Percentiles rank a stretch among this genome's conserved stretches.
These are phyloP conservation scores for Pegoplata infirma DNA, from an alignment of 2,888 invertebrate species.

Conservation along the genomic window DNA sequence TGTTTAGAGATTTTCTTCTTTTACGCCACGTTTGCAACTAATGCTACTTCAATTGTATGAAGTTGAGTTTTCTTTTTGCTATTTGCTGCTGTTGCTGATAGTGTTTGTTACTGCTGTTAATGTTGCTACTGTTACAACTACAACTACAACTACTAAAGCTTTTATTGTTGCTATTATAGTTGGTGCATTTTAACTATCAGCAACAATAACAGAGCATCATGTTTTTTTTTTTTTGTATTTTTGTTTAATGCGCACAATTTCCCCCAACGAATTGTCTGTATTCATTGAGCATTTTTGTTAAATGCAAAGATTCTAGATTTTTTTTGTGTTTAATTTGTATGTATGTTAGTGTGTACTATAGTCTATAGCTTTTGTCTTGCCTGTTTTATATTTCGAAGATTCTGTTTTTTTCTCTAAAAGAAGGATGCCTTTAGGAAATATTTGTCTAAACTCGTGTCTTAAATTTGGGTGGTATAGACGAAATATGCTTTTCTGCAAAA, in stretches of 20 bases:
- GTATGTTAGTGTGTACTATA: too few species aligned
- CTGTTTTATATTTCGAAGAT: background rate
- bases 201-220: constrained; percentile 30
- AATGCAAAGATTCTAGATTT: background rate
- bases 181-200: constrained; percentile 23
- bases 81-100: constrained; percentile 22
- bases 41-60: constrained; percentile 16
- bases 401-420: background rate
- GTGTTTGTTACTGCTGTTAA: constrained; percentile 12
- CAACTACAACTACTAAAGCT: too few species aligned
- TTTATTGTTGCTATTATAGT: constrained; percentile 9
- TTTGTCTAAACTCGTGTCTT: background rate
- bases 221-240: constrained; percentile 18
- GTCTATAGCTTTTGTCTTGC: background rate
- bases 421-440: background rate
- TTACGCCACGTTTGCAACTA: constrained; percentile 45
- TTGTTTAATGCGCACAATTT: constrained; percentile 48
- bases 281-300: background rate
- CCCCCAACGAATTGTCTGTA: constrained; percentile 22
- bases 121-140: background rate
- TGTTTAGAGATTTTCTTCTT: constrained; percentile 15
- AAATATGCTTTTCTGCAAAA: too few species aligned
- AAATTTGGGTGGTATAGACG: too few species aligned
- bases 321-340: background rate
- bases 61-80: too few species aligned